Percentiles rank a stretch among this genome's conserved stretches.
Evolutionary conservation across 2,113 vertebrate genomes (phyloP).

Genomic region (Ardeotis arabs): DNA sequence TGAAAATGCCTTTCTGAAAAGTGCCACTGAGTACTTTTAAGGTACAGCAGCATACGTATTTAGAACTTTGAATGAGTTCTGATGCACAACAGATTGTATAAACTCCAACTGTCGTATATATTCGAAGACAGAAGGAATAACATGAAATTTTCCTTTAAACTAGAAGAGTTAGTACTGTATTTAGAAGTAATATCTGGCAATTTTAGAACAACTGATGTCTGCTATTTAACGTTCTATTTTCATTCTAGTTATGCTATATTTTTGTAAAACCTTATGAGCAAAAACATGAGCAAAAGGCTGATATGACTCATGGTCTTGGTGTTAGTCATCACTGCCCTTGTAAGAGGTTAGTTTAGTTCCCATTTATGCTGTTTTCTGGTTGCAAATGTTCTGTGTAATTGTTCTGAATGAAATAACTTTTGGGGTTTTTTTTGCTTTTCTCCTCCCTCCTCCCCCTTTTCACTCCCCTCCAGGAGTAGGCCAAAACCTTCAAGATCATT

Average conservation of each 20-base stretch:
- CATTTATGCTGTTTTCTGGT: not conserved
- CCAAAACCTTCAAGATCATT: conserved; percentile 95
- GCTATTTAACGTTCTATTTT: not conserved
- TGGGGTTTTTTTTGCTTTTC: not conserved
- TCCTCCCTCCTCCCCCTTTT: not conserved
- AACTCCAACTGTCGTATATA: not conserved
- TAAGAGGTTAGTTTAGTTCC: not conserved
- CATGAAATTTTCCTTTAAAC: not conserved
- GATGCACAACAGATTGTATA: not conserved
- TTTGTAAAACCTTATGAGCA: not conserved
- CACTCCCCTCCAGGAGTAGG: conserved; percentile 83
- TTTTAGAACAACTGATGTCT: not conserved
- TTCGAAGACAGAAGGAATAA: not conserved
- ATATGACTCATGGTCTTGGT: not conserved
- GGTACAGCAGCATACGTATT: not conserved
- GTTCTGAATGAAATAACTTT: not conserved
- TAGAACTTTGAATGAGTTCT: not conserved
- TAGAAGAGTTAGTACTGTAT: not conserved
- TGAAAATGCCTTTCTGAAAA: not conserved
- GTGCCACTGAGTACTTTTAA: not conserved
- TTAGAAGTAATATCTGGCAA: not conserved
- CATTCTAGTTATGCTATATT: not conserved
- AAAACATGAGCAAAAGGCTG: not conserved
- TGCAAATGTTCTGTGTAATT: not conserved
- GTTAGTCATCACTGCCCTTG: not conserved